Evolutionary conservation across 2,113 vertebrate genomes (phyloP).

Genomic region (Aspiorhynchus laticeps): DNA sequence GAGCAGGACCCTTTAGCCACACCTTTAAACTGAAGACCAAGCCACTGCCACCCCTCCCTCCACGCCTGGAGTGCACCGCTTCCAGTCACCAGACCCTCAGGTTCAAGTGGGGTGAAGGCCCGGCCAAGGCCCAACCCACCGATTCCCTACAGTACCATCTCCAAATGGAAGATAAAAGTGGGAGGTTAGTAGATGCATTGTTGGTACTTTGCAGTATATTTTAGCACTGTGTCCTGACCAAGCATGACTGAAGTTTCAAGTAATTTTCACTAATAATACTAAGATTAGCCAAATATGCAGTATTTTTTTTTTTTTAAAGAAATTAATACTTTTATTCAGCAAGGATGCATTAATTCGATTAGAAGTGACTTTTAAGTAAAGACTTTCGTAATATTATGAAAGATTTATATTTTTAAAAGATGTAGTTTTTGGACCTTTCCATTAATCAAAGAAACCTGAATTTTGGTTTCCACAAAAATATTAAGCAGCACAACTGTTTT

Average conservation of each 20-base stretch:
- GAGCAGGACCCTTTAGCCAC: slow-evolving; percentile 94
- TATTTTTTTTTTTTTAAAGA: not conserved
- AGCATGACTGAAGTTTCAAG: not conserved
- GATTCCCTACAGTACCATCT: slow-evolving; percentile 94
- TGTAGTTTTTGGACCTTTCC: too few relatives aligned
- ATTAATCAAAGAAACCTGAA: too few relatives aligned
- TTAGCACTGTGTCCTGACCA: not conserved
- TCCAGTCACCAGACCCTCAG: slow-evolving; percentile 96
- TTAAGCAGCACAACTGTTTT: too few relatives aligned
- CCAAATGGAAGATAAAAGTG: slow-evolving; percentile 92
- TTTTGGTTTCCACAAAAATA: too few relatives aligned
- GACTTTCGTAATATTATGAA: too few relatives aligned
- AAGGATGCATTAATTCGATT: too few relatives aligned
- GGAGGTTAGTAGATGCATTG: slow-evolving; percentile 77
- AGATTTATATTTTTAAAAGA: too few relatives aligned
- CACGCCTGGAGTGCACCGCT: slow-evolving; percentile 93
- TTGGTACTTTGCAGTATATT: not conserved
- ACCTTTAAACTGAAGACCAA: slow-evolving; percentile 97
- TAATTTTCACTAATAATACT: not conserved
- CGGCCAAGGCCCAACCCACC: slow-evolving; percentile 78
- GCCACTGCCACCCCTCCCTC: slow-evolving; percentile 91
- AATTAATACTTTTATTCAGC: too few relatives aligned
- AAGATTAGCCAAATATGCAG: not conserved
- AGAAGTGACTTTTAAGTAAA: too few relatives aligned
- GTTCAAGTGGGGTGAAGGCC: slow-evolving; percentile 96